These are phyloP conservation scores for Neoseiulus cucumeris DNA, from an alignment of 1,140 invertebrate genomes.

Conservation along the genomic window DNA sequence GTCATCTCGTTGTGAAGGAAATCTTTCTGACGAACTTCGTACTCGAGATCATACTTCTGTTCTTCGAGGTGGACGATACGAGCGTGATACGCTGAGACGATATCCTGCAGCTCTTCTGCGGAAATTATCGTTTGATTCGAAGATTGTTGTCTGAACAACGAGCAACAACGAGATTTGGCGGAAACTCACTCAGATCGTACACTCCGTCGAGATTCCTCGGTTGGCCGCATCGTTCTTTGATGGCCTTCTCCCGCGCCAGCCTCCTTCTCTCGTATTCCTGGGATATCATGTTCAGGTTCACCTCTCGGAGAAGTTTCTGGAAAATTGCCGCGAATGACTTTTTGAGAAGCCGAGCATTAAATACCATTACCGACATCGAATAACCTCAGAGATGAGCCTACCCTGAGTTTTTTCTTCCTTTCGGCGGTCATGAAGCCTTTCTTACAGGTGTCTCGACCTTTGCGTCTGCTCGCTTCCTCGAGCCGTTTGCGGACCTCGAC, in stretches of 20 bases:
- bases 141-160: background rate
- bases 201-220: constrained; percentile 69
- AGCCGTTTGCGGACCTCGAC: constrained; percentile 76
- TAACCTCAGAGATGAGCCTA: constrained; percentile 38
- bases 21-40: constrained; percentile 78
- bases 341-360: no score
- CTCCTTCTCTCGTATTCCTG: constrained; percentile 97
- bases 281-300: constrained; percentile 97
- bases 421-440: constrained; percentile 88
- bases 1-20: constrained; percentile 95
- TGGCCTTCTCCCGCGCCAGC: constrained; percentile 86
- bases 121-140: constrained; percentile 20
- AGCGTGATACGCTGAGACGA: constrained; percentile 83
- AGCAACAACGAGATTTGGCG: no score
- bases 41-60: constrained; percentile 97
- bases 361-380: no score
- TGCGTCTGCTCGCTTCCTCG: constrained; percentile 84
- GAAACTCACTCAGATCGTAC: constrained; percentile 60
- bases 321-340: no score
- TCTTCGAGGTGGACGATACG: constrained; percentile 74
- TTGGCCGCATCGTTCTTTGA: constrained; percentile 80
- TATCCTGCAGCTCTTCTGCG: constrained; percentile 85
- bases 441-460: constrained; percentile 27
- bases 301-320: constrained; percentile 85
- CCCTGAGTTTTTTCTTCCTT: constrained; percentile 93